A percentile compares a stretch with the other conserved stretches of the same genome.
These are phyloP conservation scores for Acanthoscelides obtectus DNA, from an alignment of 2,888 invertebrate genomes.

Conservation along the genomic window DNA sequence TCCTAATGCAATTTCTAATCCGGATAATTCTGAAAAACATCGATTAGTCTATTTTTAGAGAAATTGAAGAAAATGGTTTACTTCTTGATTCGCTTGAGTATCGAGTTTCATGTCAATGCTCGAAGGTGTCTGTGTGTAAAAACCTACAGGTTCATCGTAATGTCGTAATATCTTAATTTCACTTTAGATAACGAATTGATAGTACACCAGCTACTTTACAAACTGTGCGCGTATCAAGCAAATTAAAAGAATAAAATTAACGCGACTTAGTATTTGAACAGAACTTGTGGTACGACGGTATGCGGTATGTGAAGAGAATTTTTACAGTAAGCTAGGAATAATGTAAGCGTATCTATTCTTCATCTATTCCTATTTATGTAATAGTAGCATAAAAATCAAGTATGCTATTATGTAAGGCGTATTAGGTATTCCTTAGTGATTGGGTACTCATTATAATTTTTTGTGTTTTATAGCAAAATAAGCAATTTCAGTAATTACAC, in stretches of 20 bases:
- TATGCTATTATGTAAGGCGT: neutral
- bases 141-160: neutral
- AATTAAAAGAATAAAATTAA: neutral
- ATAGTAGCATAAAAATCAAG: neutral
- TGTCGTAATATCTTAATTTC: neutral
- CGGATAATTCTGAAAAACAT: no score
- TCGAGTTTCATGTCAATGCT: neutral
- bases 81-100: no score
- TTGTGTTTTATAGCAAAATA: neutral
- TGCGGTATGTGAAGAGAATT: neutral
- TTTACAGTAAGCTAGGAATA: neutral
- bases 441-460: neutral
- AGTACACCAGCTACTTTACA: neutral
- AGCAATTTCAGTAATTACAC: neutral
- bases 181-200: neutral
- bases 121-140: neutral
- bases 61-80: no score
- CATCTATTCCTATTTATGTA: neutral
- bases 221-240: neutral
- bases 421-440: neutral
- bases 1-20: no score
- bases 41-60: no score
- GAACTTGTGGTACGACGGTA: neutral
- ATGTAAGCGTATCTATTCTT: neutral
- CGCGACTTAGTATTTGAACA: neutral